Evolutionary conservation across 2,113 vertebrate genomes (phyloP).

Genomic region (Caloenas nicobarica): DNA sequence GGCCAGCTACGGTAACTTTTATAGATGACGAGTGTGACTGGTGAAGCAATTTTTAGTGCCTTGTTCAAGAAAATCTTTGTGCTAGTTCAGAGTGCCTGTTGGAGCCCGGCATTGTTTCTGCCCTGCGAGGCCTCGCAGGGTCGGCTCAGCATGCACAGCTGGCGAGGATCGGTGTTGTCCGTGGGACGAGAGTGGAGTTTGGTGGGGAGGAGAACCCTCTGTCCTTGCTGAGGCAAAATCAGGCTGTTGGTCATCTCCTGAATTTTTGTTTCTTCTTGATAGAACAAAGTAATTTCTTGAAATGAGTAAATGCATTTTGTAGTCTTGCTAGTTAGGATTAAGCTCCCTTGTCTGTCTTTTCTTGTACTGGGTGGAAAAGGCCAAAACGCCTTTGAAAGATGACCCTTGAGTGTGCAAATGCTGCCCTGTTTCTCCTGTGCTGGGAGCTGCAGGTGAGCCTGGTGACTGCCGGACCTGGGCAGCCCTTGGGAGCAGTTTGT

Average conservation of each 20-base stretch:
- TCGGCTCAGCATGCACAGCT: fast-evolving
- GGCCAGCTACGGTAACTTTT: fast-evolving
- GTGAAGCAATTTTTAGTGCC: background rate
- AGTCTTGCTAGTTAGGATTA: background rate
- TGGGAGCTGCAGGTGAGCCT: fast-evolving
- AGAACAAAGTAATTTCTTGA: background rate
- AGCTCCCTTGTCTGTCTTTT: background rate
- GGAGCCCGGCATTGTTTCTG: background rate
- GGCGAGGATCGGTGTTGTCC: fast-evolving
- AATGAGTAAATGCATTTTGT: fast-evolving
- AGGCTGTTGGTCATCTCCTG: background rate
- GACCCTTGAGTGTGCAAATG: fast-evolving
- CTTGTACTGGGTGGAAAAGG: background rate
- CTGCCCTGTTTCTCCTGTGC: fast-evolving
- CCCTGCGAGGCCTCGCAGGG: background rate
- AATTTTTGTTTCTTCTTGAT: background rate
- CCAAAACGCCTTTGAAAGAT: background rate
- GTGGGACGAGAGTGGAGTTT: background rate
- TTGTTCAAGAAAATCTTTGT: background rate
- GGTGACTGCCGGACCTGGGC: fast-evolving
- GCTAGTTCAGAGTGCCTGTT: background rate
- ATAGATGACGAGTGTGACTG: fast-evolving
- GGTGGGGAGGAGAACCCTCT: background rate
- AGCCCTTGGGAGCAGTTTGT: fast-evolving
- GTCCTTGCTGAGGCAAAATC: background rate